Conservation (phyloP, 2,888 invertebrate genomes). For the Phlogophora meticulosa region DNA sequence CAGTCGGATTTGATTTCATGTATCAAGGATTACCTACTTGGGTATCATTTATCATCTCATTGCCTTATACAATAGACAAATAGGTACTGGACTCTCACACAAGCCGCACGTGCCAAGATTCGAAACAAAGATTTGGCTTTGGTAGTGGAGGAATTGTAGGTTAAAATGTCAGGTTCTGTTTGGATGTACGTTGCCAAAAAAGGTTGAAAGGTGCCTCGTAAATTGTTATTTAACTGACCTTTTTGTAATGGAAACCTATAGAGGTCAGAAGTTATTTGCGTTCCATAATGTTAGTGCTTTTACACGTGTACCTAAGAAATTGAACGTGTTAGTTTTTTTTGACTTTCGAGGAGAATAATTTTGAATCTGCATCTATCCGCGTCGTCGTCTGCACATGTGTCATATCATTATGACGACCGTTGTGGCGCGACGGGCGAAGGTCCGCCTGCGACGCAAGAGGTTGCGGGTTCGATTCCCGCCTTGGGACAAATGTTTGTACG, state of each 20-base stretch:
- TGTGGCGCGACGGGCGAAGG: no score
- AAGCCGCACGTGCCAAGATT: conserved; percentile 2
- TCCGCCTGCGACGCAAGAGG: no score
- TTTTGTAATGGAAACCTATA: neutral
- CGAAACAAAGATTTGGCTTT: conserved; percentile 20
- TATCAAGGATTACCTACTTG: conserved; percentile 19
- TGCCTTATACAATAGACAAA: neutral
- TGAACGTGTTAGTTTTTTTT: neutral
- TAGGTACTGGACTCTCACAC: neutral
- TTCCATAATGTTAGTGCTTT: no score
- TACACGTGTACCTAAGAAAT: neutral
- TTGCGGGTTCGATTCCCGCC: no score
- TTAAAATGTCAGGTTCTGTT: conserved; percentile 11
- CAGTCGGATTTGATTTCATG: conserved; percentile 23
- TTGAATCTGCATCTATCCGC: no score
- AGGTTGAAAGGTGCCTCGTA: neutral
- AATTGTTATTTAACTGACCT: neutral
- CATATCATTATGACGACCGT: no score
- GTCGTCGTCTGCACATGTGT: no score
- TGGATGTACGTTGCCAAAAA: conserved; percentile 21
- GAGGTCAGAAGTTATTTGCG: neutral
- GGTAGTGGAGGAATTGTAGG: neutral
- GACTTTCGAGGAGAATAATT: neutral
- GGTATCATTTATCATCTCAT: neutral
- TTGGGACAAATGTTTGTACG: no score